These are phyloP conservation scores for Larimichthys polyactis DNA, from an alignment of 2,113 vertebrate genomes.

Conservation along the genomic window DNA sequence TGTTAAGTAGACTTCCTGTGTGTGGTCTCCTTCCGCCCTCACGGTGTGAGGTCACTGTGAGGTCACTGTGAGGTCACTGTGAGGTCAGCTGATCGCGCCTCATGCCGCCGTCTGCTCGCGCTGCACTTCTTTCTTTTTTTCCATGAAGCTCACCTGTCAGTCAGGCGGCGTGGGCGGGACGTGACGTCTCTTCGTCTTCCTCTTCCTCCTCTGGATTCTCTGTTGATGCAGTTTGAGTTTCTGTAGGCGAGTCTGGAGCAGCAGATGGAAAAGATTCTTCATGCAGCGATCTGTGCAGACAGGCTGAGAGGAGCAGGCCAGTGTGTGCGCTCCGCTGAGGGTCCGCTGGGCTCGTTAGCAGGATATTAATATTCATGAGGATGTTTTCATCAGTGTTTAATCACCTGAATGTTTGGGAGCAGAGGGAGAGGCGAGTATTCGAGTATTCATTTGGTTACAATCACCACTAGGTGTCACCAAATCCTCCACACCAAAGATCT, in stretches of 20 bases:
- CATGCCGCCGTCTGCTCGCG: no score
- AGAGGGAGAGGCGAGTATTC: no score
- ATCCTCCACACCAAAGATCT: no score
- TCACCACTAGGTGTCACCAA: no score
- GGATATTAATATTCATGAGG: no score
- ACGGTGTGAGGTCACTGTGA: background rate
- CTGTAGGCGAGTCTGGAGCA: conserved; percentile 63
- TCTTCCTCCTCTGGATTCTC: conserved; percentile 49
- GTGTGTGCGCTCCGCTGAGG: background rate
- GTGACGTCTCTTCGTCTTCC: conserved; percentile 35
- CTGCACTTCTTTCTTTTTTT: background rate
- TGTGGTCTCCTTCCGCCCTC: background rate
- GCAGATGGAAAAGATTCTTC: conserved; percentile 69
- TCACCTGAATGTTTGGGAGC: no score
- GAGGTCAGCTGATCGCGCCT: no score
- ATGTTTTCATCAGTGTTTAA: no score
- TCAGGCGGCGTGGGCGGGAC: conserved; percentile 47
- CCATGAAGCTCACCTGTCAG: conserved; percentile 41
- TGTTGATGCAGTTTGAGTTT: conserved; percentile 29
- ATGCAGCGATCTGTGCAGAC: conserved; percentile 51
- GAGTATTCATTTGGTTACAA: no score
- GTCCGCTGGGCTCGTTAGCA: no score
- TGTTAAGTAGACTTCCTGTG: background rate
- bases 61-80: background rate
- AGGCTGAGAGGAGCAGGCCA: conserved; percentile 43